Percentiles rank a stretch among this genome's conserved stretches.
phyloP scores from a whole-genome alignment of 37 sponge, comb jelly and placozoan genomes.

The Chondrilla cf. caribensis region DNA sequence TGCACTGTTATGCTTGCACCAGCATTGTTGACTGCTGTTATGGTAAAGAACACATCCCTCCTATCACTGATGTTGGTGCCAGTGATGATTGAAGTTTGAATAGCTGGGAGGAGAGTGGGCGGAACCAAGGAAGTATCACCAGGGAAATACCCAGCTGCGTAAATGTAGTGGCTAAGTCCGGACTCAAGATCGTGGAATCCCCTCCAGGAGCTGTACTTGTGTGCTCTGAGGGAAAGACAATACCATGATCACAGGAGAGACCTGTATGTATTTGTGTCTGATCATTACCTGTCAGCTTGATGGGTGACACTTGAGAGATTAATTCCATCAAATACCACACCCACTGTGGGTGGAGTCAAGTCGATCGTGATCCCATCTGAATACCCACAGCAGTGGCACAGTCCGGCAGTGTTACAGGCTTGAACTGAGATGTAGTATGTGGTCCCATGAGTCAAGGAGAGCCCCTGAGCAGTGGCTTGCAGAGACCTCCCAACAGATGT shows the following conservation, averaged over 20 bases:
- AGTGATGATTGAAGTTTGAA: constrained; percentile 24
- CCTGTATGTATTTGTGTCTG: too few species aligned
- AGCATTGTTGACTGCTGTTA: constrained; percentile 46
- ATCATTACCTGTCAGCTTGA: too few species aligned
- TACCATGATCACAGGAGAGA: too few species aligned
- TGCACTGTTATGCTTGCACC: constrained; percentile 1
- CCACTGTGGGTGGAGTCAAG: constrained; percentile 50
- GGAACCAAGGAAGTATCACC: constrained; percentile 27
- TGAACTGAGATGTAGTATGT: constrained; percentile 62
- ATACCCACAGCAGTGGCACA: constrained; percentile 22
- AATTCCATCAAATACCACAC: constrained; percentile 36
- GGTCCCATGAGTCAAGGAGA: constrained; percentile 43
- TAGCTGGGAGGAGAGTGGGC: constrained; percentile 35
- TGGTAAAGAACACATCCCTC: constrained; percentile 36
- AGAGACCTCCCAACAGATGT: constrained; percentile 26
- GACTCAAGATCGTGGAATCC: constrained; percentile 75
- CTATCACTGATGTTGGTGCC: not conserved
- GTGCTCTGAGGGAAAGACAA: constrained; percentile 1
- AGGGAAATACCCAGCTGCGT: constrained; percentile 50
- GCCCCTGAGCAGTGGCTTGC: constrained; percentile 20
- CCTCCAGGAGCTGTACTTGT: constrained; percentile 57
- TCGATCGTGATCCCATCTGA: constrained; percentile 80
- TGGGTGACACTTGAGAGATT: too few species aligned
- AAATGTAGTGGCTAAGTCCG: constrained; percentile 31
- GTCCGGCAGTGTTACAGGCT: constrained; percentile 48